These are phyloP conservation scores for Neolamprologus sp. DNA, from an alignment of 2,113 vertebrate species.

Conservation along the genomic window DNA sequence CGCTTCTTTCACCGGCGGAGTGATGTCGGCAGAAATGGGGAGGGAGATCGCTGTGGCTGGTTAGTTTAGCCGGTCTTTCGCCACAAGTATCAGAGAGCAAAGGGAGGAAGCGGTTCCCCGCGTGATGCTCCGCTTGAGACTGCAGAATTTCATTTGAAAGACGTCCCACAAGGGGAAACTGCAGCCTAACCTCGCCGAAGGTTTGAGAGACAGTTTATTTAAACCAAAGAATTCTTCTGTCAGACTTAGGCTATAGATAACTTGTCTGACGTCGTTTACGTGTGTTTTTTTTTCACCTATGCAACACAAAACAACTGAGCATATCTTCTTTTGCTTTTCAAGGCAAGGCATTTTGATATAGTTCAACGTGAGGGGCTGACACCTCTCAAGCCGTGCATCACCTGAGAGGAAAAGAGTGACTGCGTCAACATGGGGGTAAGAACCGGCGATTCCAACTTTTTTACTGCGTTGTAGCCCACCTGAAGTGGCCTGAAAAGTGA, in stretches of 20 bases:
- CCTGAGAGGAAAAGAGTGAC: slow-evolving; percentile 69
- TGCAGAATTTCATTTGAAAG: slow-evolving; percentile 58
- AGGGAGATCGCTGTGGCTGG: slow-evolving; percentile 59
- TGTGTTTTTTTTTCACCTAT: neutral
- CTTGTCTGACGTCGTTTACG: neutral
- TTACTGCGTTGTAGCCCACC: slow-evolving; percentile 21
- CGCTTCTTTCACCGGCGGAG: slow-evolving; percentile 60
- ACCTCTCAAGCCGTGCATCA: slow-evolving; percentile 71
- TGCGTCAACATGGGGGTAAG: slow-evolving; percentile 81
- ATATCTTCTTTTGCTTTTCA: slow-evolving; percentile 35
- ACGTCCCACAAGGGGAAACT: slow-evolving; percentile 22
- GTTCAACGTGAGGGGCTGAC: slow-evolving; percentile 58
- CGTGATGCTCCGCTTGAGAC: slow-evolving; percentile 73
- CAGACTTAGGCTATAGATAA: neutral
- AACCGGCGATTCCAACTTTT: slow-evolving; percentile 35
- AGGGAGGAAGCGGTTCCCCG: slow-evolving; percentile 47
- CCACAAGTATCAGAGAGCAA: slow-evolving; percentile 58
- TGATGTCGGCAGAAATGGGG: slow-evolving; percentile 54
- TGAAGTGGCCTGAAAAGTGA: slow-evolving; percentile 44
- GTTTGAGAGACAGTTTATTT: slow-evolving; percentile 29
- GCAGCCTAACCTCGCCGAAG: slow-evolving; percentile 25
- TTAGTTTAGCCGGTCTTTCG: slow-evolving; percentile 65
- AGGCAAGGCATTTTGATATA: slow-evolving; percentile 49
- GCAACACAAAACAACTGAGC: neutral
- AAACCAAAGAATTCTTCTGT: neutral